phyloP scores from a whole-genome alignment of 2,113 vertebrate genomes.

The Eulemur macaco region DNA sequence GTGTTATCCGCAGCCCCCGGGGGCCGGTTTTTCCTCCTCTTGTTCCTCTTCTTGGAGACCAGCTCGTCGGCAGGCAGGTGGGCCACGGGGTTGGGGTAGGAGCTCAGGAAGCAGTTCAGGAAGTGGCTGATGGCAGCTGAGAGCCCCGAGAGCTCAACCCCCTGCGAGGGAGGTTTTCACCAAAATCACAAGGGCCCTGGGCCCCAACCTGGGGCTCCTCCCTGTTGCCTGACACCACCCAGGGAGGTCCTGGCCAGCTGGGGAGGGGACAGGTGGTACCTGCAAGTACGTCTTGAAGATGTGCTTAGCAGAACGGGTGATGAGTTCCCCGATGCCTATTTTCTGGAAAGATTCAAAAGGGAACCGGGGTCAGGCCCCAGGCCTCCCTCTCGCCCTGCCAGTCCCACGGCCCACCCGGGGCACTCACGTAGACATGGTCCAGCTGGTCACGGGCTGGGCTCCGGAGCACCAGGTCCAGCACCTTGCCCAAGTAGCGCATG shows the following conservation, averaged over 20 bases:
- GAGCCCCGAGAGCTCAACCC: slow-evolving; percentile 95
- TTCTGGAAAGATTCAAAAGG: slow-evolving; percentile 86
- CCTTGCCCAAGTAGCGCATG: slow-evolving; percentile 94
- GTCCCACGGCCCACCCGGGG: fast-evolving
- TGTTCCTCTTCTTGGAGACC: slow-evolving; percentile 95
- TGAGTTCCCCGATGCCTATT: slow-evolving; percentile 96
- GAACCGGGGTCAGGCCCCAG: neutral
- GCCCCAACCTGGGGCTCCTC: neutral
- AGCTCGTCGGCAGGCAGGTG: slow-evolving; percentile 96
- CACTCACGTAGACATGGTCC: slow-evolving; percentile 95
- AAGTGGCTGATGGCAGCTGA: slow-evolving; percentile 98
- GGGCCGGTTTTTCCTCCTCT: slow-evolving; percentile 93
- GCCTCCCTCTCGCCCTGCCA: neutral
- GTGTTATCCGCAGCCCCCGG: slow-evolving; percentile 94
- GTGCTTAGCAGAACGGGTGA: slow-evolving; percentile 97
- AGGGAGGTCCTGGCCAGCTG: neutral
- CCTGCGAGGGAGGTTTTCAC: slow-evolving; percentile 80
- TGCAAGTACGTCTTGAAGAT: slow-evolving; percentile 99
- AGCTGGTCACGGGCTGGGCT: slow-evolving; percentile 91
- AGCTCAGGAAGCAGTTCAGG: slow-evolving; percentile 98
- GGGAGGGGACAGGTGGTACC: slow-evolving; percentile 82
- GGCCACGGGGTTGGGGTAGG: slow-evolving; percentile 95
- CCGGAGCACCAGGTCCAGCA: slow-evolving; percentile 91
- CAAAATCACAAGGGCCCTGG: neutral
- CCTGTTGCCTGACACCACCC: neutral